Percentiles rank a stretch among this genome's conserved stretches.
These are phyloP conservation scores for Chauna torquata DNA, from an alignment of 2,113 vertebrate species.

Conservation along the genomic window DNA sequence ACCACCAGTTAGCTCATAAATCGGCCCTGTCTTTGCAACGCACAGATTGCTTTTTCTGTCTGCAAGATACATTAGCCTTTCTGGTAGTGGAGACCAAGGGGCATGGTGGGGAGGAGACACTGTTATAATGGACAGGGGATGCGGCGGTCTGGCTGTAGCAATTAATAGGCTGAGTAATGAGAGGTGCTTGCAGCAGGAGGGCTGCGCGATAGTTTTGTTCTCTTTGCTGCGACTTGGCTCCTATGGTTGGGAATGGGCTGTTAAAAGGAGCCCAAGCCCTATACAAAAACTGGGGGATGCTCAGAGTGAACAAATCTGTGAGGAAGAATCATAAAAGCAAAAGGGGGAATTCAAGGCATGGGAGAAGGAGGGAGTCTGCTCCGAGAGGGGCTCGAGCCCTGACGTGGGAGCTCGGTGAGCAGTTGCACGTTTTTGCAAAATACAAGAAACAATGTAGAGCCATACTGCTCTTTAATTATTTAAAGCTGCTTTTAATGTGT, in stretches of 20 bases:
- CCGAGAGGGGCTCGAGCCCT: not conserved
- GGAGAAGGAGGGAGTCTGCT: not conserved
- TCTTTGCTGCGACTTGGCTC: not conserved
- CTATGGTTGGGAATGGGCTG: accelerated
- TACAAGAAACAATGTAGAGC: not conserved
- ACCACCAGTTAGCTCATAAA: not conserved
- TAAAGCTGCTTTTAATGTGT: conserved; percentile 24
- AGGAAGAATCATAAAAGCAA: not conserved
- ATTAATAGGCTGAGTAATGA: conserved; percentile 27
- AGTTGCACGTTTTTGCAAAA: not conserved
- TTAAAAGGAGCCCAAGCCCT: not conserved
- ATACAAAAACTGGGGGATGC: not conserved
- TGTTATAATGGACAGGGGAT: not conserved
- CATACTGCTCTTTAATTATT: conserved; percentile 62
- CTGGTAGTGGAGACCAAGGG: not conserved
- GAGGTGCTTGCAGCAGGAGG: not conserved
- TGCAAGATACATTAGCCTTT: not conserved
- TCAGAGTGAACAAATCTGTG: not conserved
- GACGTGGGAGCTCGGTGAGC: not conserved
- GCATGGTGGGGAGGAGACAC: not conserved
- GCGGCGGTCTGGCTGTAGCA: not conserved
- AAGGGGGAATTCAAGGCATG: not conserved
- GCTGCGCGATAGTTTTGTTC: not conserved
- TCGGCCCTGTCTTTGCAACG: not conserved
- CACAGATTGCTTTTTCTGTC: not conserved